Evolutionary conservation across 1,140 invertebrate species (phyloP), one percentile per base, ranked within the genome.

Genomic region (Streblospio benedicti): DNA sequence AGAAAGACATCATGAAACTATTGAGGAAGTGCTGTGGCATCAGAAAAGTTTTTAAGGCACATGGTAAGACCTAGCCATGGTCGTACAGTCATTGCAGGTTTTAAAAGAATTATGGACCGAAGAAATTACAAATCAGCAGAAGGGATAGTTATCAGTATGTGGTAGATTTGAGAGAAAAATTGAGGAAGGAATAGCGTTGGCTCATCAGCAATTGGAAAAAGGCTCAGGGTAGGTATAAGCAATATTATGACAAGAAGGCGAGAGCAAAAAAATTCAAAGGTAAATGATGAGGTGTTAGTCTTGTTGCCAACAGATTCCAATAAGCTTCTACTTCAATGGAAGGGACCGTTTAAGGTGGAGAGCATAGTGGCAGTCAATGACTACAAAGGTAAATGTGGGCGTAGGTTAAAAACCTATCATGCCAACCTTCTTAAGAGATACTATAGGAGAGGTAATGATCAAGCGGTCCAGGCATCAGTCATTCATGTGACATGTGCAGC

Each of bases 81-180:
- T n/a, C n/a, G n/a, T n/a, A n/a, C n/a, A n/a, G n/a, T n/a, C 70
- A 30, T 49, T 69, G 38, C 23, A 60, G 1, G 60, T 70, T n/a
- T 51, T 71, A 31, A 66, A 62, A 52, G 63, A 69, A 51, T 41
- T 69, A 4, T 72, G 65, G 69, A 66, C n/a, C n/a, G n/a, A n/a
- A n/a, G n/a, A n/a, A n/a, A n/a, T n/a, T n/a, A n/a, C n/a, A n/a
- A n/a, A n/a, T n/a, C n/a, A n/a, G n/a, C n/a, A n/a, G n/a, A n/a
- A n/a, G n/a, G n/a, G n/a, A n/a, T n/a, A n/a, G n/a, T n/a, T n/a
- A n/a, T n/a, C n/a, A n/a, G n/a, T n/a, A n/a, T n/a, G n/a, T n/a
- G n/a, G n/a, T n/a, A n/a, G n/a, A n/a, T n/a, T n/a, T n/a, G n/a
- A n/a, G n/a, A n/a, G n/a, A n/a, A n/a, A n/a, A n/a, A n/a, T 68